Evolutionary conservation across 2,888 invertebrate genomes (phyloP), one percentile per base, ranked within the genome.

Genomic region (Automeris io): DNA sequence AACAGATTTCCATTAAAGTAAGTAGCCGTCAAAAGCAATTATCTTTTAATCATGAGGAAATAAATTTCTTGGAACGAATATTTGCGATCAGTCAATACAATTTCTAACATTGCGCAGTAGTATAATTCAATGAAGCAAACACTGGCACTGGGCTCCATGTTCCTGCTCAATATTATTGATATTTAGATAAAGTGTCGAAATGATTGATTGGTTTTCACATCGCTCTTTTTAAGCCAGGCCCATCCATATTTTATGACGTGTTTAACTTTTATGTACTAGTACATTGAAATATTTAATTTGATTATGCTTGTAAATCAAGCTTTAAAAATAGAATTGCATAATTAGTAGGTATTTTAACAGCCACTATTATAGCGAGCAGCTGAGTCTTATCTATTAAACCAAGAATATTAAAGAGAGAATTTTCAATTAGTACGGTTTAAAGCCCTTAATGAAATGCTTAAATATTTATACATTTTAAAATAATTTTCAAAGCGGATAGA

Each of bases 171-270:
- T 54, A 55, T 58, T 61, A 60, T 58, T 60, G 62, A 60, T 67
- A 60, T 54, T 57, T 51, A 46, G 57, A 54, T 52, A 62, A 64
- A 71, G 69, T 70, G 66, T 65, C 67, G 57, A 43, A 56, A 61
- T 65, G 76, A 76, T 76, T 75, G 75, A 76, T 77, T 58, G 70
- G 68, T 60, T n/a, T 60, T 45, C 42, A 43, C 47, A 49, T 24
- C 44, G 49, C 53, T 51, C 54, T 52, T 61, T 62, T 61, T 57
- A 63, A 46, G 43, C 54, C 42, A 34, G 39, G 41, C 37, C 43
- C 35, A 26, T 38, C 48, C 52, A 49, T 51, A 50, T 49, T 58
- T 52, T 43, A 52, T 53, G 51, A 58, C 57, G 61, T 63, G 63
- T 64, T 59, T 65, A 49, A 55, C 56, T 57, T 53, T 49, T 50